phyloP scores from a whole-genome alignment of 2,113 vertebrate species.

The Dipodomys ordii region DNA sequence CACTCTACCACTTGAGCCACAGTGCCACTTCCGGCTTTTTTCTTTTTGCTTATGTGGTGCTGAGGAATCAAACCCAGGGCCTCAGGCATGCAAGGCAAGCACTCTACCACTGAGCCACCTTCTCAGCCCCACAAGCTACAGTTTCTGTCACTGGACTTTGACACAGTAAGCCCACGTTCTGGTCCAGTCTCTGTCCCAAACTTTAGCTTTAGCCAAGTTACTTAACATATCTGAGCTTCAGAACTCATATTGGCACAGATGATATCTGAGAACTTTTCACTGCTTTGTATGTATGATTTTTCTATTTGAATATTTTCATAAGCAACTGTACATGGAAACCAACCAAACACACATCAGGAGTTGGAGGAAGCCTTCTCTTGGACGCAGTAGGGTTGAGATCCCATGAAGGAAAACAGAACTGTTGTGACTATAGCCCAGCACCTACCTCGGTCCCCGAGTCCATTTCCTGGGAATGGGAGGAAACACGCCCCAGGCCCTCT shows the following conservation, averaged over 20 bases:
- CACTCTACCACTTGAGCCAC: too few species aligned
- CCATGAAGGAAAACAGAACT: conserved; percentile 23
- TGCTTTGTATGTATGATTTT: background rate
- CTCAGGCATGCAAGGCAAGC: too few species aligned
- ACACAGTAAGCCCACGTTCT: background rate
- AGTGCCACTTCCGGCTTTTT: too few species aligned
- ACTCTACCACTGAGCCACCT: too few species aligned
- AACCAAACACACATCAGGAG: conserved; percentile 46
- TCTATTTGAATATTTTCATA: background rate
- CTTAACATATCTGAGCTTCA: background rate
- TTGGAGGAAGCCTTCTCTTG: conserved; percentile 3
- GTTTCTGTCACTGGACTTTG: background rate
- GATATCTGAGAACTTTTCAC: background rate
- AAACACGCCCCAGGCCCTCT: conserved; percentile 90
- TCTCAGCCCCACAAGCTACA: background rate
- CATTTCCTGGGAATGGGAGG: conserved; percentile 93
- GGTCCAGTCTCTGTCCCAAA: background rate
- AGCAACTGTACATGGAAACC: background rate
- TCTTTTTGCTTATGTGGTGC: too few species aligned
- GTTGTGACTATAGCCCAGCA: conserved; percentile 76
- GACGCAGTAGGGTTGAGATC: conserved; percentile 43
- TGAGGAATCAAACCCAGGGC: too few species aligned
- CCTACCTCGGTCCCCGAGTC: conserved; percentile 96
- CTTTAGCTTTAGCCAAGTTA: background rate
- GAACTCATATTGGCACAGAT: background rate